Evolutionary conservation across 2,797 vertebrate species (phyloP).

Genomic region (Pelochelys cantorii): DNA sequence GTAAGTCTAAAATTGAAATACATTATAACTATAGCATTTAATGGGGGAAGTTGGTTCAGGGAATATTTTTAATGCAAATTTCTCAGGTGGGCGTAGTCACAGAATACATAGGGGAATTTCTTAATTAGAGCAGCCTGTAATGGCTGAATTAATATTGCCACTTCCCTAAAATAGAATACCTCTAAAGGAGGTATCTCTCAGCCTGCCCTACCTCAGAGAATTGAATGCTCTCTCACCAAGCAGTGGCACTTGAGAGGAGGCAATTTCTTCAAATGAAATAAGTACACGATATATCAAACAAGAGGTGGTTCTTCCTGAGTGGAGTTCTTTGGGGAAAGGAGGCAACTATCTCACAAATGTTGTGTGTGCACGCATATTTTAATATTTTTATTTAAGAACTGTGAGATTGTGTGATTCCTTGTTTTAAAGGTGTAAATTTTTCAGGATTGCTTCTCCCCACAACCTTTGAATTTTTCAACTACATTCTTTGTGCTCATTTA

Average conservation of each 20-base stretch:
- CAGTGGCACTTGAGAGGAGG: background rate
- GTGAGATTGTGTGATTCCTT: background rate
- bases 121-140: background rate
- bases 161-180: background rate
- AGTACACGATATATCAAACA: background rate
- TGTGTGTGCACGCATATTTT: background rate
- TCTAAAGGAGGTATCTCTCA: background rate
- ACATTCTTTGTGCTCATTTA: background rate
- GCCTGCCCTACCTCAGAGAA: background rate
- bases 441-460: background rate
- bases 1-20: background rate
- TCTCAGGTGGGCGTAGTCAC: background rate
- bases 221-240: background rate
- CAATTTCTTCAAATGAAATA: background rate
- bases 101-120: background rate
- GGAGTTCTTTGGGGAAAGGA: background rate
- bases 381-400: background rate
- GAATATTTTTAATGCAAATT: background rate
- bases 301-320: background rate
- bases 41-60: background rate
- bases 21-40: background rate
- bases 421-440: background rate
- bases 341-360: background rate
- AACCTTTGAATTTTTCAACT: background rate
- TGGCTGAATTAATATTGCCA: background rate